Evolutionary conservation across 1,140 invertebrate genomes (phyloP), one percentile per base, ranked within the genome.

Genomic region (Listronotus bonariensis): DNA sequence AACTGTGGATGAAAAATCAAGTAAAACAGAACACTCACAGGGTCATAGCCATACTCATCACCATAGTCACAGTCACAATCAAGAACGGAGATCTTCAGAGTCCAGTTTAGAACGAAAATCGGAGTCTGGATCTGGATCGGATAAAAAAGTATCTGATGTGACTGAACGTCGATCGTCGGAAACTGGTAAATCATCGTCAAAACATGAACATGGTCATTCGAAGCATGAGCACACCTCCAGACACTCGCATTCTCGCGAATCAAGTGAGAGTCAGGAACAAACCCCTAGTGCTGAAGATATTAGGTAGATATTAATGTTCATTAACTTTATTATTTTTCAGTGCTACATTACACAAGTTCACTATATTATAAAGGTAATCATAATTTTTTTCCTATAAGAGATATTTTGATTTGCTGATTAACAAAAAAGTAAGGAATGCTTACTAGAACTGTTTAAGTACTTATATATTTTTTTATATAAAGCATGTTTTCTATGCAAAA

Each of bases 281-380:
- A 54, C 57, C n/a, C 62, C 63, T 3, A 70, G 57, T 43, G 61
- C 54, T 10, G 63, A 65, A 51, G 59, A 72, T 46, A 60, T 67
- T 41, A 56, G 62, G 52, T 60, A 51, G 9, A 9, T n/a, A 31
- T 31, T 26, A 26, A 26, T 26, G 5, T 26, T 26, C 20, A 26
- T 26, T 26, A 3, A 26, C 20, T 5, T 5, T 26, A 3, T 3
- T 26, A 26, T 26, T 26, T 26, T 26, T 26, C 20, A 26, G 20
- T 26, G 20, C 20, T 26, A 26, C 5, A 5, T 26, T n/a, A n/a
- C n/a, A n/a, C n/a, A n/a, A n/a, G n/a, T n/a, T n/a, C n/a, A n/a
- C n/a, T n/a, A n/a, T n/a, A n/a, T n/a, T n/a, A n/a, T n/a, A n/a
- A n/a, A n/a, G n/a, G n/a, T n/a, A n/a, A n/a, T n/a, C n/a, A n/a